A percentile compares a stretch with the other conserved stretches of the same genome.
phyloP scores from a whole-genome alignment of 2,113 vertebrate genomes.

The Barnardius zonarius region DNA sequence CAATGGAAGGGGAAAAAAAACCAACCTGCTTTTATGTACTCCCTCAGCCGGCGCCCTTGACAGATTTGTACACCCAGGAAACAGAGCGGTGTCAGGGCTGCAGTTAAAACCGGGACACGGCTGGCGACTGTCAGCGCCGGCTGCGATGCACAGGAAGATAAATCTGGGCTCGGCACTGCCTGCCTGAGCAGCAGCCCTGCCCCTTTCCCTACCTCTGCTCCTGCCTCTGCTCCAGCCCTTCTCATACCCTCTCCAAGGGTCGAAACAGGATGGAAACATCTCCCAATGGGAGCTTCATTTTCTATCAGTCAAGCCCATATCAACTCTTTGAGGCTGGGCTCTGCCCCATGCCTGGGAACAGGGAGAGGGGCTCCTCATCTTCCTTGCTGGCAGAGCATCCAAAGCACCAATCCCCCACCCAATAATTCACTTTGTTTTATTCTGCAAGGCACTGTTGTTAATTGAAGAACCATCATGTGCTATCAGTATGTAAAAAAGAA shows the following conservation, averaged over 20 bases:
- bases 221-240: too few relatives aligned
- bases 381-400: background rate
- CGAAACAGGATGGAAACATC: accelerated
- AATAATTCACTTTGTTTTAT: background rate
- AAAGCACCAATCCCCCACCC: accelerated
- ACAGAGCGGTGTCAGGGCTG: background rate
- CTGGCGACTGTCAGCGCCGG: background rate
- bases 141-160: background rate
- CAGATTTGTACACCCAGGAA: background rate
- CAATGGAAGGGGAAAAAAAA: background rate
- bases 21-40: background rate
- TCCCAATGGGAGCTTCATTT: accelerated
- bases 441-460: background rate
- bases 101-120: background rate
- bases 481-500: background rate
- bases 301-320: accelerated
- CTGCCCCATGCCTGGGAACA: accelerated
- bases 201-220: background rate
- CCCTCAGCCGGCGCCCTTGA: background rate
- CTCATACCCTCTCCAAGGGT: background rate
- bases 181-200: background rate
- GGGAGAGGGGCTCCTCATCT: accelerated
- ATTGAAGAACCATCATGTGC: background rate
- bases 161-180: background rate
- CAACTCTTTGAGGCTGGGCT: accelerated